Evolutionary conservation across 2,113 vertebrate genomes (phyloP), one percentile per base, ranked within the genome.

Genomic region (Ptilorrhoa leucosticta): DNA sequence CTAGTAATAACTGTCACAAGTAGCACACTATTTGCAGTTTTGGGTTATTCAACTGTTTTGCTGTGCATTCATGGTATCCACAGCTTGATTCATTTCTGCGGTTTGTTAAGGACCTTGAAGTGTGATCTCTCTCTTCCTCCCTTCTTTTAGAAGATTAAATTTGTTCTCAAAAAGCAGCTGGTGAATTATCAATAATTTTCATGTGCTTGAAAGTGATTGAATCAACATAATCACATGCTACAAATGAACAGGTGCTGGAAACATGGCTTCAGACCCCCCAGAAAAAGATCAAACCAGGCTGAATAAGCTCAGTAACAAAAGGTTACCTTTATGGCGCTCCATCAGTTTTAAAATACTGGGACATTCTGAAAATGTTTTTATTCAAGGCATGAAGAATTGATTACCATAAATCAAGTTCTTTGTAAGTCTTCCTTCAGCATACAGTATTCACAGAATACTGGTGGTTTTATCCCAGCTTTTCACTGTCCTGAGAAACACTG

Each of bases 151-250:
- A 88, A 91, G n/a, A 83, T 48, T 37, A 93, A 53, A 83, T 90
- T 91, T 84, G 5, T 68, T 93, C 65, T 66, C 47, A 31, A 89
- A 90, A 96, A 75, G 44, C 88, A 97, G 83, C 51, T 95, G 88
- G 56, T 83, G 47, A 94, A 96, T 85, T 96, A 91, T 51, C 90
- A 91, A 40, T 91, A 75, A 89, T 91, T 94, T 96, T 83, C 65
- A 64, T 64, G 58, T 61, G 4, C 57, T 93, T 31, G 5, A 91
- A 96, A 85, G 26, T 90, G 68, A 83, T 83, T 92, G 73, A 92
- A 93, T 87, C 83, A 92, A 83, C 60, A 63, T 63, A 89, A 95
- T 92, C 77, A 33, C 44, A 66, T n/a, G 8, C 47, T 87, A 70
- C 22, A 90, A 93, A 86, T 77, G 61, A 94, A 84, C 82, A 94